A percentile compares a stretch with the other conserved stretches of the same genome.
Conservation (phyloP, 2,113 vertebrate genomes). For the Ardeotis arabs region DNA sequence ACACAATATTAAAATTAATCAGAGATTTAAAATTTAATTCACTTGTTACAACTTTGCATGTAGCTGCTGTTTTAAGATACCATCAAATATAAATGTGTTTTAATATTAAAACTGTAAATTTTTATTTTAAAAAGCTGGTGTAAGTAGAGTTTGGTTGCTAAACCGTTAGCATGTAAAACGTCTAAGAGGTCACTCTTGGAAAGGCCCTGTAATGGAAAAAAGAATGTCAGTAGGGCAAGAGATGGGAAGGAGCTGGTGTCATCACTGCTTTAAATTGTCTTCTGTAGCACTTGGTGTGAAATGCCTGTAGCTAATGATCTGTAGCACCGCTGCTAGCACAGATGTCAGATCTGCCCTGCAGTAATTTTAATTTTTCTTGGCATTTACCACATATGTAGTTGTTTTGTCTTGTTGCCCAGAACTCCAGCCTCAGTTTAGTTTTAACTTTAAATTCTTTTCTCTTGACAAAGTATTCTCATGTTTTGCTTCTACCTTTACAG, state of each 20-base stretch:
- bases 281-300: neutral
- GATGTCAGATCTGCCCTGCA: neutral
- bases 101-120: neutral
- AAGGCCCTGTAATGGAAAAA: neutral
- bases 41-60: neutral
- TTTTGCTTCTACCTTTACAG: neutral
- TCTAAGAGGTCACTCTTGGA: neutral
- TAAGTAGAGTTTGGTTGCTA: neutral
- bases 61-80: neutral
- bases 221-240: neutral
- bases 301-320: neutral
- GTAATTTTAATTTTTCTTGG: slow-evolving; percentile 17
- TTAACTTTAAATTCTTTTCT: neutral
- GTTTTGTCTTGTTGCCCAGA: neutral
- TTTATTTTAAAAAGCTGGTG: neutral
- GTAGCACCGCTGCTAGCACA: neutral
- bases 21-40: slow-evolving; percentile 40
- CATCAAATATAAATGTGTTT: slow-evolving; percentile 22
- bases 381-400: neutral
- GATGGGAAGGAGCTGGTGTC: neutral
- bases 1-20: slow-evolving; percentile 37
- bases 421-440: neutral
- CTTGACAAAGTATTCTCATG: neutral
- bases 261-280: neutral
- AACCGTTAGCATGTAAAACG: neutral